Evolutionary conservation across 2,113 vertebrate genomes (phyloP).

Genomic region (Ancistrus triradiatus): DNA sequence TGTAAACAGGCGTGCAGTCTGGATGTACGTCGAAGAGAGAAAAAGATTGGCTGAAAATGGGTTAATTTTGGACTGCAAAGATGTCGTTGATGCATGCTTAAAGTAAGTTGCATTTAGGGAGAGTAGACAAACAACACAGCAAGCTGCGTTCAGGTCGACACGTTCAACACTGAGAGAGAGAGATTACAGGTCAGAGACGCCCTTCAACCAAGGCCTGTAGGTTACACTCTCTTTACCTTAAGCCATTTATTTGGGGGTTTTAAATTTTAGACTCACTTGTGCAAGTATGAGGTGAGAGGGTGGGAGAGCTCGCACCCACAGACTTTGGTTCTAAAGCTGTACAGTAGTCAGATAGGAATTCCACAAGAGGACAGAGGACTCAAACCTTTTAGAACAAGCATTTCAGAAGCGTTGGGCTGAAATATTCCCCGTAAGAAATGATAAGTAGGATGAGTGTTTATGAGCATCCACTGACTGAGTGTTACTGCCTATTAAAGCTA

Average conservation of each 20-base stretch:
- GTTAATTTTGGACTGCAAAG: conserved; percentile 75
- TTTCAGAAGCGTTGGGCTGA: too few species aligned
- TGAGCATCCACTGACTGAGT: too few species aligned
- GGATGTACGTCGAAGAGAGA: conserved; percentile 85
- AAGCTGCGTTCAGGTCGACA: conserved; percentile 68
- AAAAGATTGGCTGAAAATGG: conserved; percentile 81
- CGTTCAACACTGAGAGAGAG: conserved; percentile 54
- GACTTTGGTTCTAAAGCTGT: conserved; percentile 66
- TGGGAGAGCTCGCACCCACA: conserved; percentile 57
- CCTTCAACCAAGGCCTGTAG: conserved; percentile 51
- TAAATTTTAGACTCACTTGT: not conserved
- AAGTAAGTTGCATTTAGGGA: conserved; percentile 99
- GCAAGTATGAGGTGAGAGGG: not conserved
- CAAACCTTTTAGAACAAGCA: not conserved
- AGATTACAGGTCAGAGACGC: conserved; percentile 52
- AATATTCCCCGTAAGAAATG: too few species aligned
- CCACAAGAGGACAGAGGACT: conserved; percentile 73
- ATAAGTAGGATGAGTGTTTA: too few species aligned
- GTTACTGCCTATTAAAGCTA: too few species aligned
- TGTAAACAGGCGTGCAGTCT: conserved; percentile 84
- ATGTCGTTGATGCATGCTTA: conserved; percentile 95
- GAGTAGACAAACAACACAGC: conserved; percentile 88
- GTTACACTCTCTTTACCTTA: conserved; percentile 3
- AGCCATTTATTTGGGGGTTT: too few species aligned
- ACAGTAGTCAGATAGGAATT: conserved; percentile 67